Evolutionary conservation across 2,888 invertebrate species (phyloP).

Genomic region (Hyles lineata): DNA sequence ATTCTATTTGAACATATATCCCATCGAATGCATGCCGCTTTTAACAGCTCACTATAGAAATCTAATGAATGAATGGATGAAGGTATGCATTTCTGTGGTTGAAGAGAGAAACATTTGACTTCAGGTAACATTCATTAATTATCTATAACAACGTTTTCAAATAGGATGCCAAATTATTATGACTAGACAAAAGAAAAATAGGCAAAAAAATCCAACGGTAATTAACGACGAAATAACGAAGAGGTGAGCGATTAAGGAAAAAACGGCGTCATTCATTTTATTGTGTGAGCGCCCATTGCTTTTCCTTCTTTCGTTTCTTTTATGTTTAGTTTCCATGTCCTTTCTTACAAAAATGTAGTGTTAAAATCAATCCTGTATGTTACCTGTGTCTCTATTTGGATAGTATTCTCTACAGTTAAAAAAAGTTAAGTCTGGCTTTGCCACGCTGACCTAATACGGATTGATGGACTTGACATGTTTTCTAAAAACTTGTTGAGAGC

Average conservation of each 20-base stretch:
- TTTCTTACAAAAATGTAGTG: neutral
- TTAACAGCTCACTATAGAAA: too few relatives aligned
- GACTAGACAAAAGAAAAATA: neutral
- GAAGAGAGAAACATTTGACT: too few relatives aligned
- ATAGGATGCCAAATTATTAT: neutral
- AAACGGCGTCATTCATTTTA: constrained; percentile 4
- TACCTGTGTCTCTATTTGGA: neutral
- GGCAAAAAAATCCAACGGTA: neutral
- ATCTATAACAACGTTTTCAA: neutral
- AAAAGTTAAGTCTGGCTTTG: too few relatives aligned
- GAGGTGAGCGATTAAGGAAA: constrained; percentile 11
- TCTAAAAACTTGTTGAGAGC: too few relatives aligned
- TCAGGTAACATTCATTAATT: too few relatives aligned
- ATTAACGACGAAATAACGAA: constrained; percentile 2
- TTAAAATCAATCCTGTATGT: neutral
- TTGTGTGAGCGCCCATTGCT: neutral
- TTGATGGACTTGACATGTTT: too few relatives aligned
- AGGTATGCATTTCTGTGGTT: too few relatives aligned
- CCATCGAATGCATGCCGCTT: too few relatives aligned
- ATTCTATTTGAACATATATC: too few relatives aligned
- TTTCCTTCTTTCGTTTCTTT: neutral
- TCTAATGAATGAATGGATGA: too few relatives aligned
- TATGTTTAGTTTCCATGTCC: neutral
- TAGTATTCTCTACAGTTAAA: too few relatives aligned
- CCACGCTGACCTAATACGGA: too few relatives aligned